Evolutionary conservation across 2,113 vertebrate genomes (phyloP), one percentile per base, ranked within the genome.

Genomic region (Heteronetta atricapilla): DNA sequence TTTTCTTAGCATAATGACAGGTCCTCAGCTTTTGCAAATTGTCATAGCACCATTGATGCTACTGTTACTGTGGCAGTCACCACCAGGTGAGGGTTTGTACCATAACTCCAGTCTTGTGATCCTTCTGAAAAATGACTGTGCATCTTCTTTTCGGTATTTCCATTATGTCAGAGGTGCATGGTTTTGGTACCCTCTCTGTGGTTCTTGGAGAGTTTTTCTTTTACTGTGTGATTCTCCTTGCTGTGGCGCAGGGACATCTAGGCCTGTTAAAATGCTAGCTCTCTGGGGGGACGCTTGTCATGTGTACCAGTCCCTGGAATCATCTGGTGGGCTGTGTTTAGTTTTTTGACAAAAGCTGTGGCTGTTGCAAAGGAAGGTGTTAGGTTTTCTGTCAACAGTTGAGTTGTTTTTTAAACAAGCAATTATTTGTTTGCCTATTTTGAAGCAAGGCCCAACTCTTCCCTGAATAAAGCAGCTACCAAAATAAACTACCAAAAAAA

Each of bases 21-120:
- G 64, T 82, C 62, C 67, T 92, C 66, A 66, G 83, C 95, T 92
- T 88, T 67, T 82, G 66, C 19, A 29, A 16, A 7, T 26, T 67
- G 18, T 56, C 13, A 1, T 40, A 40, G 48, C 44, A 66, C 0
- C 0, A 7, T 8, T 59, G 75, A 33, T 52, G 42, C 22, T 82
- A 15, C 33, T 50, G 21, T 36, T 64, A 8, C 77, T 83, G 53
- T 48, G 79, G 73, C 76, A 76, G 73, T 58, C 86, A 79, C 40
- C n/a, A 22, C 11, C 73, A 58, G 77, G 82, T 73, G 62, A 73
- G n/a, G 69, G 5, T 92, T 84, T 76, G 76, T 44, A 34, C 77
- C 25, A 4, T 29, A 75, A n/a, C 16, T 28, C 19, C 64, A 34
- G 40, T 53, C 9, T 2, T 1, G 29, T 3, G 12, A 3, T 75